Conservation (phyloP, 2,888 invertebrate species). For the Steinernema scapterisci region DNA sequence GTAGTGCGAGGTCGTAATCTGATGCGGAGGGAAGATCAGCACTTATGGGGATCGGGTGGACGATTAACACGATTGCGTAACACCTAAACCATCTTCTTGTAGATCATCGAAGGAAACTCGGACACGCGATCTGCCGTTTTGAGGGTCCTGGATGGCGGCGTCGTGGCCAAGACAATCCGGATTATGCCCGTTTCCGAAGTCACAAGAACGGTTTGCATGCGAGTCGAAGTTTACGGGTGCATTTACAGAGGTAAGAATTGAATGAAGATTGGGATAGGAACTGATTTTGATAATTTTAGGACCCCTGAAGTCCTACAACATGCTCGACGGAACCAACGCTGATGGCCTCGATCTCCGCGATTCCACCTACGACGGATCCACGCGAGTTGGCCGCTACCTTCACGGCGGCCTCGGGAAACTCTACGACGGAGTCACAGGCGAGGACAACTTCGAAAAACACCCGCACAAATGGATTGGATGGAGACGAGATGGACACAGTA, state of each 20-base stretch:
- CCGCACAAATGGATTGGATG: conserved; percentile 87
- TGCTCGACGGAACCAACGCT: conserved; percentile 83
- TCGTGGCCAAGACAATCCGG: conserved; percentile 78
- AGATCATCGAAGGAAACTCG: conserved; percentile 82
- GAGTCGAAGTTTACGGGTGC: conserved; percentile 88
- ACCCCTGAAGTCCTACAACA: conserved; percentile 82
- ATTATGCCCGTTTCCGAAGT: conserved; percentile 84
- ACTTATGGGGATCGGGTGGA: conserved; percentile 21
- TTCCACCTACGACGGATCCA: conserved; percentile 77
- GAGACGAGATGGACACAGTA: conserved; percentile 70
- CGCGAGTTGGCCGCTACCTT: conserved; percentile 71
- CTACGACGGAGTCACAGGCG: conserved; percentile 74
- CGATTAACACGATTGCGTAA: conserved; percentile 30
- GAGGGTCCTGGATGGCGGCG: conserved; percentile 79
- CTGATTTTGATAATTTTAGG: conserved; percentile 72
- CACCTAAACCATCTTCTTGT: conserved; percentile 65
- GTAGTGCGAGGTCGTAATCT: conserved; percentile 16
- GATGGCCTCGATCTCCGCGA: conserved; percentile 82
- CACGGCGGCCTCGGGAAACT: conserved; percentile 82
- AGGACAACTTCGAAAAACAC: conserved; percentile 56
- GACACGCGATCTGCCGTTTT: conserved; percentile 85
- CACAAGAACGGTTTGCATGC: conserved; percentile 85
- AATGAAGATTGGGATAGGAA: not conserved
- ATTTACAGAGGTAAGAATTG: conserved; percentile 76
- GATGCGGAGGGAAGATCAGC: not conserved